Base-by-base conservation (phyloP, 1,140 invertebrate genomes). In the Argopecten irradians region DNA sequence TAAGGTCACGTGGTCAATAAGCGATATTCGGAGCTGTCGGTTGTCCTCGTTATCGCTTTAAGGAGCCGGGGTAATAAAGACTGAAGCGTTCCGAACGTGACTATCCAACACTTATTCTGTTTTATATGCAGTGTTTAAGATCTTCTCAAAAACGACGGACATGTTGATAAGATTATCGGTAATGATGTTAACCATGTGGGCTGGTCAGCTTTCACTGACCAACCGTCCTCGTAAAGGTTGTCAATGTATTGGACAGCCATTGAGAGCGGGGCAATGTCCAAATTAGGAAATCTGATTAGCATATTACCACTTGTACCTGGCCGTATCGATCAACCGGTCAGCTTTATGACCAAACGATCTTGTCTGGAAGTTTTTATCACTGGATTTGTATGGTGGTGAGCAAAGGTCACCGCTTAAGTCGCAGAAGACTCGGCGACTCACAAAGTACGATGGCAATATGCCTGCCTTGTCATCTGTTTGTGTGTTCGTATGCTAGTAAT, bases 1-100 rank as follows among this genome's bases (percentile, higher is more conserved):
- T 71, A 71, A 71, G 55, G 55, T 71, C 55, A 71, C n/a, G n/a
- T 71, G 55, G 28, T n/a, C 55, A 71, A n/a, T 71, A 71, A 71
- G 1, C 11, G 55, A 11, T 71, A n/a, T 71, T 71, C 55, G 22
- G 3, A 71, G 55, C 55, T 71, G 55, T 28, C 55, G 16, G n/a
- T 71, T 71, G 22, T 71, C 55, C 55, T 71, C 55, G 16, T 71
- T 71, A 71, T 71, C 55, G 22, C 55, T 71, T n/a, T 71, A 71
- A 71, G 55, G 55, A 71, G 55, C n/a, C 55, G 7, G 22, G 28
- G 28, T 71, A 5, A 71, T 71, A 16, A 71, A 71, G 55, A 71
- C 14, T 71, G 55, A 28, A 71, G 55, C n/a, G 55, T 71, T 71
- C 55, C 55, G 55, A 22, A 28, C 55, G 55, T 71, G 55, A 71